Evolutionary conservation across 2,888 invertebrate species (phyloP).

Genomic region (Eupithecia dodoneata): DNA sequence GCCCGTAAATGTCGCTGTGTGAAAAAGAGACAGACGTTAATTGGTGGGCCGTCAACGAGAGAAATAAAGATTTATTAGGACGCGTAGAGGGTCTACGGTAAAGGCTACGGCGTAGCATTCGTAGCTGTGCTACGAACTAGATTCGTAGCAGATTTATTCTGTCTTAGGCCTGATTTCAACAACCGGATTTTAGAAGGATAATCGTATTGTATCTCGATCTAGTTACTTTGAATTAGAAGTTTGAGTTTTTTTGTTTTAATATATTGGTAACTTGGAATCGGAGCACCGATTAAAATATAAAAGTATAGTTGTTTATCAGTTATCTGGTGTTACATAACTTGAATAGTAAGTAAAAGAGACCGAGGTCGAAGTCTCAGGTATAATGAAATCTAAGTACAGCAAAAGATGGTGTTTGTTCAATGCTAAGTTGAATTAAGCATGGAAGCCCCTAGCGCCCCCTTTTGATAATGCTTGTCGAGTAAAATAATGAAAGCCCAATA

Average conservation of each 20-base stretch:
- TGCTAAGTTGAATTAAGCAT: not conserved
- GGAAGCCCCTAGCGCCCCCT: not conserved
- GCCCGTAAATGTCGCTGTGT: not conserved
- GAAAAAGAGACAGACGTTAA: slow-evolving; percentile 24
- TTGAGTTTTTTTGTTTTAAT: too few relatives aligned
- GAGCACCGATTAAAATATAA: not conserved
- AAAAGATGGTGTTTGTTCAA: not conserved
- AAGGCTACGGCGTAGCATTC: slow-evolving; percentile 29
- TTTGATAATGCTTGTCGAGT: not conserved
- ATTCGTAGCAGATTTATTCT: slow-evolving; percentile 25
- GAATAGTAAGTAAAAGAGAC: too few relatives aligned
- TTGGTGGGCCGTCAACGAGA: slow-evolving; percentile 24
- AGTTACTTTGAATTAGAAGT: not conserved
- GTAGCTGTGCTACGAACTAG: slow-evolving; percentile 23
- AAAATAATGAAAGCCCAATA: not conserved
- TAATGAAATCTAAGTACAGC: not conserved
- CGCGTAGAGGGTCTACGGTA: slow-evolving; percentile 35
- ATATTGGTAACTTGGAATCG: not conserved
- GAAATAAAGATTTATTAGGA: slow-evolving; percentile 29
- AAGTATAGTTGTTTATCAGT: not conserved
- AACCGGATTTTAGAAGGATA: not conserved
- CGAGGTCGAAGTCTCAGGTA: too few relatives aligned
- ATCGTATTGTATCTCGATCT: not conserved
- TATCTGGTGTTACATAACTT: too few relatives aligned
- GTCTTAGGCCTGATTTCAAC: not conserved